phyloP scores from a whole-genome alignment of 2,888 invertebrate genomes.

The Phyllotreta cruciferae region DNA sequence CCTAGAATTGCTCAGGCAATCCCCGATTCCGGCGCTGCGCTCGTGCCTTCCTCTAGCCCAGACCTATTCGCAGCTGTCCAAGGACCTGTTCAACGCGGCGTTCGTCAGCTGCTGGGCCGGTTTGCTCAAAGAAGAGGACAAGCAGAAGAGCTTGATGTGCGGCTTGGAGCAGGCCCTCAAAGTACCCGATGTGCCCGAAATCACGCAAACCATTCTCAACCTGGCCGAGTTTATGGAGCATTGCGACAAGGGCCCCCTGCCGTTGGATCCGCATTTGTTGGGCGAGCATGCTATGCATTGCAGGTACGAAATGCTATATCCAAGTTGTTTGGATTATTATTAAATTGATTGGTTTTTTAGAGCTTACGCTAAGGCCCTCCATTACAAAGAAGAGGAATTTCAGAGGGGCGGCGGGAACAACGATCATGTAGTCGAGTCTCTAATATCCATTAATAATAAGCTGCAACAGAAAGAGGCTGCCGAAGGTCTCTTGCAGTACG shows the following conservation, averaged over 20 bases:
- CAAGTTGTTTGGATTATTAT: not conserved
- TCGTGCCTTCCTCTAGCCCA: conserved; percentile 93
- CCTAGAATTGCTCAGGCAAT: conserved; percentile 92
- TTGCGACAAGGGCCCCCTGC: conserved; percentile 94
- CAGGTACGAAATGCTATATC: conserved; percentile 60
- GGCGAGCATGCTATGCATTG: conserved; percentile 96
- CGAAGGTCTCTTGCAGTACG: conserved; percentile 88
- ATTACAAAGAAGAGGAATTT: conserved; percentile 95
- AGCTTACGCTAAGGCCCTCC: conserved; percentile 82
- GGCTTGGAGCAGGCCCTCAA: conserved; percentile 89
- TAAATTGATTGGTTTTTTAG: too few species aligned
- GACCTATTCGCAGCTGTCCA: conserved; percentile 92
- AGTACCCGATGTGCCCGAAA: conserved; percentile 93
- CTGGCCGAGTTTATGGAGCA: conserved; percentile 99
- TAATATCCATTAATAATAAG: conserved; percentile 97
- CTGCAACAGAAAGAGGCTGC: conserved; percentile 98
- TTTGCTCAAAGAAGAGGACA: conserved; percentile 69
- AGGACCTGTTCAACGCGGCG: conserved; percentile 97
- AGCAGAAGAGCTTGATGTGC: conserved; percentile 78
- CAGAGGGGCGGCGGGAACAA: conserved; percentile 68
- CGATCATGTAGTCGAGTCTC: conserved; percentile 87
- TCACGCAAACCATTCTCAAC: conserved; percentile 95
- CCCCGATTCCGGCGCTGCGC: conserved; percentile 90
- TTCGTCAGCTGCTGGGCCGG: conserved; percentile 99
- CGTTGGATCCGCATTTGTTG: conserved; percentile 84